Evolutionary conservation across 2,113 vertebrate genomes (phyloP), one percentile per base, ranked within the genome.

Genomic region (Oryzias javanicus): DNA sequence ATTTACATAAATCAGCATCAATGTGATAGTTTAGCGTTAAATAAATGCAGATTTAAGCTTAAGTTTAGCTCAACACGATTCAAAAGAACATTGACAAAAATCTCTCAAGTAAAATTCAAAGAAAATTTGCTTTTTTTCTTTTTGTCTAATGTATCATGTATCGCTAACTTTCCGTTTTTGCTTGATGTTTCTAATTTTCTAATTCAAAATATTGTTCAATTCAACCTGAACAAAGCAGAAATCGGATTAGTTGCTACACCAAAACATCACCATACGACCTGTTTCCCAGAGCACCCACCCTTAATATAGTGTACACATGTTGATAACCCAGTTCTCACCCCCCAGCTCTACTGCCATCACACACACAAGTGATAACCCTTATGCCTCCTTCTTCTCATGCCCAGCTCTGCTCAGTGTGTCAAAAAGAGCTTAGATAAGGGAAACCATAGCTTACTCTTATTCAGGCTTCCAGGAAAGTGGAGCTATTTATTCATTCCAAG

Each of bases 391-490:
- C 73, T 44, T 57, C 76, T 53, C 64, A 81, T 67, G 67, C 75
- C 70, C 76, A 64, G 58, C 78, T 86, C 67, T 56, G 67, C 78
- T 85, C 70, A 68, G 75, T 74, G 67, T 79, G 64, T 82, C 68
- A 77, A 84, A 86, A 74, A 78, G 66, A 85, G 82, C 86, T 88
- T 76, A 79, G 79, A 85, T 72, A 74, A 84, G 81, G 79, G 79
- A 85, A 88, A 88, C 79, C 51, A 46, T 81, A 84, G 77, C 84
- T 81, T 63, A 59, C 58, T 63, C 74, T 72, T 42, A 42, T 62
- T 75, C 48, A 25, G 55, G 50, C 67, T 81, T 86, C 82, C 83
- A 55, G 77, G 86, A 86, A 81, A 67, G 80, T 60, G 10, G 17
- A 60, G 74, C 60, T 75, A 81, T 84, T 77, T 72, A 76, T 74